Evolutionary conservation across 2,888 invertebrate genomes (phyloP).

Genomic region (Yponomeuta evonymella): DNA sequence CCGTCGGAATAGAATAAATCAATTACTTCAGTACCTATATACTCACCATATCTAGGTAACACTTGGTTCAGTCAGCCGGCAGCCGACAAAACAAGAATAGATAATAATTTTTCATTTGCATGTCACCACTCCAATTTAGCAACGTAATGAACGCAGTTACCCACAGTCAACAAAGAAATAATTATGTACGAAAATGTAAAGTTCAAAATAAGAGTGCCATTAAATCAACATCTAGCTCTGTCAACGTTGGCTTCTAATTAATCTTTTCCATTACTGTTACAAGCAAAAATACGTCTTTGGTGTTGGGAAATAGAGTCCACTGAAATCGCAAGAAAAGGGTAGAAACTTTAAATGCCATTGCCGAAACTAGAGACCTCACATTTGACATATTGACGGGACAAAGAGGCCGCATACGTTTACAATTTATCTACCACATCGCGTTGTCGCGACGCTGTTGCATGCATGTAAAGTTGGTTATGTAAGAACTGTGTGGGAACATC

Average conservation of each 20-base stretch:
- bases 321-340: background rate
- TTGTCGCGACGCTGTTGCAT: background rate
- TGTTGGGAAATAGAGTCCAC: background rate
- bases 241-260: background rate
- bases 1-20: no score
- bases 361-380: slow-evolving; percentile 48
- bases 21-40: no score
- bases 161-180: background rate
- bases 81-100: background rate
- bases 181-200: background rate
- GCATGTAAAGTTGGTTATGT: background rate
- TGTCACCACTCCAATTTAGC: background rate
- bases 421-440: slow-evolving; percentile 56
- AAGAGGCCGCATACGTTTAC: slow-evolving; percentile 54
- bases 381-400: slow-evolving; percentile 72
- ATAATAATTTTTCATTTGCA: background rate
- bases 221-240: slow-evolving; percentile 1
- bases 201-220: background rate
- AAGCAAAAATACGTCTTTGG: background rate
- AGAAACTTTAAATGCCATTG: slow-evolving; percentile 24
- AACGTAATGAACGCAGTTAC: background rate
- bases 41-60: no score
- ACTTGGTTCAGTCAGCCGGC: background rate
- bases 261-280: background rate
- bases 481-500: slow-evolving; percentile 44